Evolutionary conservation across 2,113 vertebrate genomes (phyloP).

Genomic region (Plecturocebus donacophilus): DNA sequence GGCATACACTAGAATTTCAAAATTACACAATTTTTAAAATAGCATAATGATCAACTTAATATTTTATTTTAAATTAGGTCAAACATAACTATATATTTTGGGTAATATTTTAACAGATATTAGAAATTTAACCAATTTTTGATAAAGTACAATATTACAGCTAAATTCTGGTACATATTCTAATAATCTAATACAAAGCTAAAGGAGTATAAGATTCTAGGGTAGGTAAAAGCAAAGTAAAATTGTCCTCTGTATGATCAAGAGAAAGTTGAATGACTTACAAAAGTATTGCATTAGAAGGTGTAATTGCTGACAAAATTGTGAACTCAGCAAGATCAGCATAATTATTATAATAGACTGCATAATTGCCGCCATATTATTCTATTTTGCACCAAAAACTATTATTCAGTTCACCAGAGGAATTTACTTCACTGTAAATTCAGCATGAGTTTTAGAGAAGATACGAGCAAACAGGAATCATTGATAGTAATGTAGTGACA

Average conservation of each 20-base stretch:
- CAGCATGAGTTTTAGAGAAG: background rate
- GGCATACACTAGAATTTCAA: background rate
- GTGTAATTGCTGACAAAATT: background rate
- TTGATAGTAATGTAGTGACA: background rate
- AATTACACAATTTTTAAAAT: background rate
- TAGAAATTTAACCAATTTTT: background rate
- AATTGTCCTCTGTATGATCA: background rate
- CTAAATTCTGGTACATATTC: background rate
- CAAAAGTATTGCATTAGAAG: background rate
- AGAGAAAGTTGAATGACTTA: background rate
- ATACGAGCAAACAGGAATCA: background rate
- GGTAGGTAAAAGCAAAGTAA: background rate
- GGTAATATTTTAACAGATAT: background rate
- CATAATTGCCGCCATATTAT: background rate
- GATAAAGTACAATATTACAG: background rate
- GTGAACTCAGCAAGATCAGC: background rate
- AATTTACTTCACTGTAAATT: conserved; percentile 20
- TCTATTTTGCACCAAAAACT: background rate
- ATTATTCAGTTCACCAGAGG: background rate
- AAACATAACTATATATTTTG: background rate
- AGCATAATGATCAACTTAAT: background rate
- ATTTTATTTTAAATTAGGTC: background rate
- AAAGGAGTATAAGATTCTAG: background rate
- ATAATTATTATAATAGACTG: background rate
- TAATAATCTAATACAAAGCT: background rate